Evolutionary conservation across 2,113 vertebrate genomes (phyloP), one percentile per base, ranked within the genome.

Genomic region (Hipposideros armiger): DNA sequence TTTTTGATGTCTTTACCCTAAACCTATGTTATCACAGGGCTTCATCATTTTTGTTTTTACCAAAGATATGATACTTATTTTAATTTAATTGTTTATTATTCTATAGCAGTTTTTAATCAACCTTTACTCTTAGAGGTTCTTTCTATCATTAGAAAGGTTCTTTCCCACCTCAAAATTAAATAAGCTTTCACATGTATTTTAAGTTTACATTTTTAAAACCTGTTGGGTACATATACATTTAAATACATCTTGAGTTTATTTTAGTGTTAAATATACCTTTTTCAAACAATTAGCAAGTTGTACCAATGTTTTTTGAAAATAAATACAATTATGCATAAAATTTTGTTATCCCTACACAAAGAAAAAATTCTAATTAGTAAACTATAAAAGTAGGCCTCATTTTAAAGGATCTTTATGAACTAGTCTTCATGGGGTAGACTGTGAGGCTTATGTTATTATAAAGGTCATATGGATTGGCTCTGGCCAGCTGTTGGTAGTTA

Each of bases 211-310:
- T 86, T 94, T 87, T 72, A 84, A 95, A 87, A 24, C 17, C 36
- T 50, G 0, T 52, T 73, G 4, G n/a, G 7, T 58, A 36, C 13
- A 70, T 74, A 45, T 72, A 73, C 11, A 93, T 66, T 95, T 94
- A 88, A 70, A 66, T 82, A n/a, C 19, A 83, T 42, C 40, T 70
- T 89, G 67, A 90, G 32, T 73, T 60, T 73, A 73, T 45, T 95
- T 93, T 66, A 36, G 81, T 64, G 14, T 76, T 76, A 74, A 86
- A 77, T 73, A 5, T 87, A 42, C 5, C 60, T 95, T 77, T 90
- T 94, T 52, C n/a, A 86, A 94, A 45, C 91, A n/a, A 85, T 95
- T 89, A 96, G 13, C 32, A 83, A 78, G 13, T 69, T 73, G 62
- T 95, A 4, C 5, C 50, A 22, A 28, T 80, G 4, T 76, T 90